Evolutionary conservation across 1,140 invertebrate species (phyloP), one percentile per base, ranked within the genome.

Genomic region (Formica selysi): DNA sequence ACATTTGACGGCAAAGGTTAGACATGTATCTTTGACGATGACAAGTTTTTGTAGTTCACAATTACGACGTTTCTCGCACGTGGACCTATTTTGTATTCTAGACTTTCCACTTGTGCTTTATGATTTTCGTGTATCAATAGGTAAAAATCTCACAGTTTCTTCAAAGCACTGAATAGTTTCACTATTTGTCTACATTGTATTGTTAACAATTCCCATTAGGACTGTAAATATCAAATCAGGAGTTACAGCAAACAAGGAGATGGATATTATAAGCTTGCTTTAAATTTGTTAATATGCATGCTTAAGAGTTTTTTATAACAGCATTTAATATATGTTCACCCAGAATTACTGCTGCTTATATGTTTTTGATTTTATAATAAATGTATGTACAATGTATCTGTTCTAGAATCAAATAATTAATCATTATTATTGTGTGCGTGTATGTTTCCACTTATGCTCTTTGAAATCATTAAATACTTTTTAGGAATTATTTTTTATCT

Each of bases 1-100:
- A 96, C 84, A 95, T 96, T 95, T 86, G 95, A 95, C 44, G 94
- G 95, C 85, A 97, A 97, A 96, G 96, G 96, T 97, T 95, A 95
- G 96, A 95, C 91, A 88, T 65, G 67, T 85, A 54, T 76, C 70
- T 86, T 85, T 26, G 48, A 87, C 61, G 26, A 67, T 80, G 80
- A 74, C 59, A 54, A 83, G 13, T 84, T 67, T 81, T 83, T 86
- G 57, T 88, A 85, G 22, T 84, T 87, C 57, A 44, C 74, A n/a
- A 5, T 76, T 26, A 80, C 70, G 22, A 61, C 48, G 67, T 59
- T 54, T 16, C 10, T 76, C 70, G 88, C 89, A 90, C 81, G 86
- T 3, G 48, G 29, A 64, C 74, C 79, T 73, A 81, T 87, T 61
- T 85, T 62, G 36, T 65, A 73, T 61, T 90, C 59, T 85, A 90